Evolutionary conservation across 2,888 invertebrate genomes (phyloP), one percentile per base, ranked within the genome.

Genomic region (Chironomus tentans): DNA sequence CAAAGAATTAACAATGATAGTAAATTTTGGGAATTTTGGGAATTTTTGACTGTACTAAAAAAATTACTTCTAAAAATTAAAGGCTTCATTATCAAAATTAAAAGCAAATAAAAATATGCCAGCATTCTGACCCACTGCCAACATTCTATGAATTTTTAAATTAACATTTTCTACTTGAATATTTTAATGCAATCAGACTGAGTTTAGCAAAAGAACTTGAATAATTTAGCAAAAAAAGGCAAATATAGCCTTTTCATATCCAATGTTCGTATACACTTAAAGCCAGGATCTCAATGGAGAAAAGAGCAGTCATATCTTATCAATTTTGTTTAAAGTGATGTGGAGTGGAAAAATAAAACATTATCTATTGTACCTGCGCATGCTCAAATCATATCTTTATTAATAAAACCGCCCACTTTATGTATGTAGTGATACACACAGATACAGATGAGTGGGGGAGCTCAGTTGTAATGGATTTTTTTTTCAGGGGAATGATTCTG

Each of bases 291-390:
- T 72, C 68, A 15, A 68, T 68, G 28, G 22, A 38, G 68, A 24
- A 68, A 62, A 48, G 70, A 50, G 70, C 70, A 70, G 61, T 72
- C 72, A 72, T 72, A 56, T 72, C 72, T 72, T 72, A 72, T 72
- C 72, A 72, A 65, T 72, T 62, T 72, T 56, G 38, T 56, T 50
- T 24, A 61, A 38, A 28, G 48, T 21, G 24, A 72, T 46, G 7
- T 24, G 47, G 13, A 28, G 47, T 56, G 56, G 15, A 50, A 38
- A 38, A 38, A 38, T 38, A 13, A 24, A 38, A 50, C 7, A 22
- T 28, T 72, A n/a, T 56, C 61, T 72, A 15, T 15, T 56, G 15
- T 56, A 56, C 72, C 56, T 72, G 72, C 72, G 72, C 72, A 72
- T 56, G 56, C 56, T 56, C 15, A 56, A n/a, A 56, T 38, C 38